phyloP scores from a whole-genome alignment of 2,888 invertebrate genomes.

The Himalopsyche anomala region DNA sequence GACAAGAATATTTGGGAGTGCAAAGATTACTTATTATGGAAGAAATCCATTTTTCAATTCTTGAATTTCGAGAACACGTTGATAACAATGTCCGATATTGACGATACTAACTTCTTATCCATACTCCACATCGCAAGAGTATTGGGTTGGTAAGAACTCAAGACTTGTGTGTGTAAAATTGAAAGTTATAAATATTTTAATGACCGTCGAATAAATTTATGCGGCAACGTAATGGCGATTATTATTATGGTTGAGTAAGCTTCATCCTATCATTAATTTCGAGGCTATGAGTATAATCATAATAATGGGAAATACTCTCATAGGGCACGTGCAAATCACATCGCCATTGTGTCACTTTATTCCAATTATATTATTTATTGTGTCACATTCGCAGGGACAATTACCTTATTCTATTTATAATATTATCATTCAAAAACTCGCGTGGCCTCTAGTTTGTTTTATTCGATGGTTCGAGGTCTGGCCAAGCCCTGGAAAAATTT shows the following conservation, averaged over 20 bases:
- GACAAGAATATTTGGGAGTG: too few species aligned
- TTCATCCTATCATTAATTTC: not conserved
- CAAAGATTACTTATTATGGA: too few species aligned
- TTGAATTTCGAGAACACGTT: too few species aligned
- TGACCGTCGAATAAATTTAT: not conserved
- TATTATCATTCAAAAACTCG: slow-evolving; percentile 17
- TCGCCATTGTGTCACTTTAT: not conserved
- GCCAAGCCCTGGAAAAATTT: slow-evolving; percentile 14
- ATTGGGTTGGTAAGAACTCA: too few species aligned
- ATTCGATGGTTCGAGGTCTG: not conserved
- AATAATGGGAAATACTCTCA: not conserved
- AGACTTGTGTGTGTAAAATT: too few species aligned
- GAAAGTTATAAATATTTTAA: too few species aligned
- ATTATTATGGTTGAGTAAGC: not conserved
- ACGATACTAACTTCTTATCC: too few species aligned
- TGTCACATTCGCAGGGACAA: slow-evolving; percentile 24
- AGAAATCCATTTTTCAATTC: too few species aligned
- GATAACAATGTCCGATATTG: too few species aligned
- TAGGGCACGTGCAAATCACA: slow-evolving; percentile 4
- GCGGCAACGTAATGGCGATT: not conserved
- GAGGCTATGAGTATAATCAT: not conserved
- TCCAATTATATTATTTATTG: slow-evolving; percentile 11
- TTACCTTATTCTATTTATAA: slow-evolving; percentile 16
- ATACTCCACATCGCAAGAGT: too few species aligned
- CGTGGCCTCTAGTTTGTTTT: not conserved